Evolutionary conservation across 2,888 invertebrate species (phyloP).

Genomic region (Mermis nigrescens): DNA sequence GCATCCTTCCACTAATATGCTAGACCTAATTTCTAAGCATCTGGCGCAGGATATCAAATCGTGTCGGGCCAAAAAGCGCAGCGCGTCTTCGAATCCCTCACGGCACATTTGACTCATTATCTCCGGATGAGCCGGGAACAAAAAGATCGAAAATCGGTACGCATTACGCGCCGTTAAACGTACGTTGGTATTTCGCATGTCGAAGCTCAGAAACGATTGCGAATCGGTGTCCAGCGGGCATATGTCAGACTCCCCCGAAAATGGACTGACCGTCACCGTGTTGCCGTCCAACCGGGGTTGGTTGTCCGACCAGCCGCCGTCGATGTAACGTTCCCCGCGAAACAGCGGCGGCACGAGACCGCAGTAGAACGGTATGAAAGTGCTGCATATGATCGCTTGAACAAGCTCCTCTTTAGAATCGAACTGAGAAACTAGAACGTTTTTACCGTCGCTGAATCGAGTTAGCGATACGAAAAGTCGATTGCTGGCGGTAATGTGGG

Average conservation of each 20-base stretch:
- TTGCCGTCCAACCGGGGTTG: conserved; percentile 74
- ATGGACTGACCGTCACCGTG: conserved; percentile 86
- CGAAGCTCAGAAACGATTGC: conserved; percentile 28
- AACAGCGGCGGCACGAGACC: conserved; percentile 67
- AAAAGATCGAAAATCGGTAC: conserved; percentile 68
- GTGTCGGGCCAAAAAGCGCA: conserved; percentile 32
- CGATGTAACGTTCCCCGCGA: conserved; percentile 50
- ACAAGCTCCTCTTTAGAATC: conserved; percentile 75
- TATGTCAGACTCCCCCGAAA: conserved; percentile 88
- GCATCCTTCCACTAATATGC: conserved; percentile 19
- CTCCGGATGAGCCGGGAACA: conserved; percentile 87
- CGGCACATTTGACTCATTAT: conserved; percentile 69
- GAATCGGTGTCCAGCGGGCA: conserved; percentile 54
- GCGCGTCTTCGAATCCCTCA: conserved; percentile 64
- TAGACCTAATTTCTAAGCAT: conserved; percentile 52
- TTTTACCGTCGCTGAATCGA: conserved; percentile 75
- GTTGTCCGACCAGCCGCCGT: conserved; percentile 87
- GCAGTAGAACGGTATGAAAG: conserved; percentile 79
- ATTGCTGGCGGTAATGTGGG: conserved; percentile 66
- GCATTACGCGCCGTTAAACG: conserved; percentile 71
- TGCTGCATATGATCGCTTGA: conserved; percentile 76
- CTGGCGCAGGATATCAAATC: conserved; percentile 74
- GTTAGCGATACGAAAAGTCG: conserved; percentile 83
- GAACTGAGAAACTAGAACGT: conserved; percentile 81
- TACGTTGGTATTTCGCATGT: conserved; percentile 31